Conservation (phyloP, 2,888 invertebrate genomes). For the Caenorhabditis sp. region DNA sequence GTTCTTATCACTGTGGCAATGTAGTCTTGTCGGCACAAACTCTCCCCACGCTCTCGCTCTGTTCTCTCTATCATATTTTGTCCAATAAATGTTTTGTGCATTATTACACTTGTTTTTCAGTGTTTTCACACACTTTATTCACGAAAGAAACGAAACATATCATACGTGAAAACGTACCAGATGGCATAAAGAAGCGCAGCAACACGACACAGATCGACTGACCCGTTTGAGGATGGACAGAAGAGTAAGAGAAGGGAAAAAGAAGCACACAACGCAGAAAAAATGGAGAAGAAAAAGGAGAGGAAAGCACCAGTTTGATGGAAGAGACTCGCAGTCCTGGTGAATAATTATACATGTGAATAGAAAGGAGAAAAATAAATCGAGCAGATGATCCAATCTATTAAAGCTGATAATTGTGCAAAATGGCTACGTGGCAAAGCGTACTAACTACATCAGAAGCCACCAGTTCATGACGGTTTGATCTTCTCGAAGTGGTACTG, state of each 20-base stretch:
- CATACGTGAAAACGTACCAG: slow-evolving; percentile 36
- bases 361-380: slow-evolving; percentile 8
- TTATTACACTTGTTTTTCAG: neutral
- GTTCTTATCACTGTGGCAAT: slow-evolving; percentile 40
- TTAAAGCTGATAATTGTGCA: neutral
- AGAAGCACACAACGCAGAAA: slow-evolving; percentile 36
- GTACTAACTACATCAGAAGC: neutral
- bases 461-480: slow-evolving; percentile 52
- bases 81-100: slow-evolving; percentile 10
- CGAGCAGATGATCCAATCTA: neutral
- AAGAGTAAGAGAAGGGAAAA: neutral
- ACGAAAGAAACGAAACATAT: neutral
- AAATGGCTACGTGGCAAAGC: neutral
- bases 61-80: slow-evolving; percentile 1
- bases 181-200: slow-evolving; percentile 34
- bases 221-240: slow-evolving; percentile 36
- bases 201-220: slow-evolving; percentile 28
- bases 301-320: slow-evolving; percentile 34
- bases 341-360: slow-evolving; percentile 39
- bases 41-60: neutral
- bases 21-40: slow-evolving; percentile 3
- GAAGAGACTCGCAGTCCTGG: slow-evolving; percentile 20
- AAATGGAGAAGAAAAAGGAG: slow-evolving; percentile 1
- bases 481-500: slow-evolving; percentile 78
- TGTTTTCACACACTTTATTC: slow-evolving; percentile 17